Evolutionary conservation across 2,888 invertebrate species (phyloP).

Genomic region (Nysson spinosus): DNA sequence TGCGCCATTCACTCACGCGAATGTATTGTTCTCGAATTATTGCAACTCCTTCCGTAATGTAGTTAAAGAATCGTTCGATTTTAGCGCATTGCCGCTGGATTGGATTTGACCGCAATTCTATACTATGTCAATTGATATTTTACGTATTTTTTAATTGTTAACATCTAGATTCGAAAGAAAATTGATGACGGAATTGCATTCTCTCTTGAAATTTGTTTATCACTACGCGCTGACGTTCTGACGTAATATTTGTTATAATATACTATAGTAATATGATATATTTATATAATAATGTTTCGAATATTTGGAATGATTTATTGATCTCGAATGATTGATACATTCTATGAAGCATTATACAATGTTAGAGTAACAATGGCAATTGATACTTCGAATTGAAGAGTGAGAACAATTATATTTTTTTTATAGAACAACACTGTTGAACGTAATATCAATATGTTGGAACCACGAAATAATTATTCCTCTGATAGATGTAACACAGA

Average conservation of each 20-base stretch:
- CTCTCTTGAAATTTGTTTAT: no score
- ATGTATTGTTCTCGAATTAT: background rate
- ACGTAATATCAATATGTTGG: conserved; percentile 70
- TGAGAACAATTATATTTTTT: conserved; percentile 13
- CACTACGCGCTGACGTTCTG: no score
- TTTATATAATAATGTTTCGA: no score
- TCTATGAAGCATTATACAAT: no score
- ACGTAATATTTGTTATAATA: no score
- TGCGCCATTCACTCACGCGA: no score
- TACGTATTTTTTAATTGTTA: background rate
- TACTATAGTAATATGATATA: no score
- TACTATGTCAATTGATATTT: background rate
- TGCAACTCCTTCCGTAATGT: background rate
- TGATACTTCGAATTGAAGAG: background rate
- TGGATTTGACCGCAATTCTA: conserved; percentile 6
- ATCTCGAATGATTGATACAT: no score
- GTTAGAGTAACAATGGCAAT: background rate
- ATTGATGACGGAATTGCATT: no score
- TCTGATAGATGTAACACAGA: conserved; percentile 65
- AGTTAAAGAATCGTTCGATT: conserved; percentile 11
- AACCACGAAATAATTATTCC: conserved; percentile 67
- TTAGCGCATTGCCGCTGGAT: conserved; percentile 2
- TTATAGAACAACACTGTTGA: conserved; percentile 60
- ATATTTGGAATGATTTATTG: no score
- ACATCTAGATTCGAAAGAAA: background rate